Conservation (phyloP, 1,140 invertebrate genomes). For the Drosophila kanapiae region DNA sequence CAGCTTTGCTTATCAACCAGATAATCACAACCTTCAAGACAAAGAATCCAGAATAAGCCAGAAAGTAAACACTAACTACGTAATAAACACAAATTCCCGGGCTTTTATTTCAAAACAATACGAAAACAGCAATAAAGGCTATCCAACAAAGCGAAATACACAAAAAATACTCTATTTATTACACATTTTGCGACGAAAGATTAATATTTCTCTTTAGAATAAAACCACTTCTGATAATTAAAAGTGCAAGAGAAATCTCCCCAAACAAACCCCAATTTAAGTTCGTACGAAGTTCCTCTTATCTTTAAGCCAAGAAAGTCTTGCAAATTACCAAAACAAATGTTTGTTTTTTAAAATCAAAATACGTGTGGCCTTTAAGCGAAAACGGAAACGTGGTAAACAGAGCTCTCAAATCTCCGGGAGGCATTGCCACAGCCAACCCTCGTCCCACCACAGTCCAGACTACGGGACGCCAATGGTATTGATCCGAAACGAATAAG, state of each 20-base stretch:
- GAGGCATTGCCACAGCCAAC: conserved; percentile 21
- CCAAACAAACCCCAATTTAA: background rate
- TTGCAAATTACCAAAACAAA: background rate
- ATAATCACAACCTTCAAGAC: background rate
- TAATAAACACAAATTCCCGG: background rate
- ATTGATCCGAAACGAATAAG: conserved; percentile 43
- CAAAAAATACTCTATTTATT: background rate
- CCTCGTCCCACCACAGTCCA: conserved; percentile 26
- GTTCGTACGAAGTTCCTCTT: background rate
- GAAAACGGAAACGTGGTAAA: conserved; percentile 8
- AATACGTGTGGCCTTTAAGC: background rate
- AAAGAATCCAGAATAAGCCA: background rate
- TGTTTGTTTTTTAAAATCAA: conserved; percentile 5
- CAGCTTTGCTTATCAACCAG: background rate
- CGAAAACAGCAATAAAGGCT: background rate
- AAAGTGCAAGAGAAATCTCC: background rate
- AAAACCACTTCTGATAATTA: background rate
- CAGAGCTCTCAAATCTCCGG: conserved; percentile 12
- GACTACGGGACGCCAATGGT: conserved; percentile 40
- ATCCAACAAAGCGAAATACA: background rate
- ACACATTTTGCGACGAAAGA: background rate
- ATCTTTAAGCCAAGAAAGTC: background rate
- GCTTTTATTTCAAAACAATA: background rate
- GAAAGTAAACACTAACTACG: background rate
- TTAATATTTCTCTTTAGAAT: background rate